Evolutionary conservation across 2,797 vertebrate genomes (phyloP).

Genomic region (Anabacerthia variegaticeps): DNA sequence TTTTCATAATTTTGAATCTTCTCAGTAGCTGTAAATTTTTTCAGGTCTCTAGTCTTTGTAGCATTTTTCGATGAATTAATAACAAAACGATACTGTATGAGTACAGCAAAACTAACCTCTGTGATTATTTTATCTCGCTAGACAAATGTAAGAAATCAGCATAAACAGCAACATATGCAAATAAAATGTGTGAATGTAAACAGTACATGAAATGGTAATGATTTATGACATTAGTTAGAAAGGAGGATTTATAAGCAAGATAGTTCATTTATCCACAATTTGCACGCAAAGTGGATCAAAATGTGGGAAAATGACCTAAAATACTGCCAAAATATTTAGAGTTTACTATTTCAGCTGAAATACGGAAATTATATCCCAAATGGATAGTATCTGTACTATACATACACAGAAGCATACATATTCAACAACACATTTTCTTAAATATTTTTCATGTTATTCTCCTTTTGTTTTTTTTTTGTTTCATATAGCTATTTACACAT

Average conservation of each 20-base stretch:
- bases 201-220: conserved; percentile 13
- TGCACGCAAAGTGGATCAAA: neutral
- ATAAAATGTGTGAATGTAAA: conserved; percentile 45
- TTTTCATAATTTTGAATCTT: neutral
- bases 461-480: neutral
- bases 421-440: neutral
- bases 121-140: neutral
- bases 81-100: neutral
- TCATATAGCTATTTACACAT: neutral
- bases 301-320: neutral
- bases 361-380: neutral
- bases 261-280: neutral
- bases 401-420: neutral
- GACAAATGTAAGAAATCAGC: conserved; percentile 8
- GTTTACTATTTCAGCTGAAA: neutral
- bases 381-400: neutral
- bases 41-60: neutral
- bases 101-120: neutral
- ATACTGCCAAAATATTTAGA: neutral
- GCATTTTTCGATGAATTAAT: neutral
- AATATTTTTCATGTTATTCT: neutral
- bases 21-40: neutral
- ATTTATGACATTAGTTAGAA: neutral
- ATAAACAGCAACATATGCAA: conserved; percentile 44
- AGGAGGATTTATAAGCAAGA: neutral